phyloP scores from a whole-genome alignment of 2,113 vertebrate genomes.

The Hemiprocne comata region DNA sequence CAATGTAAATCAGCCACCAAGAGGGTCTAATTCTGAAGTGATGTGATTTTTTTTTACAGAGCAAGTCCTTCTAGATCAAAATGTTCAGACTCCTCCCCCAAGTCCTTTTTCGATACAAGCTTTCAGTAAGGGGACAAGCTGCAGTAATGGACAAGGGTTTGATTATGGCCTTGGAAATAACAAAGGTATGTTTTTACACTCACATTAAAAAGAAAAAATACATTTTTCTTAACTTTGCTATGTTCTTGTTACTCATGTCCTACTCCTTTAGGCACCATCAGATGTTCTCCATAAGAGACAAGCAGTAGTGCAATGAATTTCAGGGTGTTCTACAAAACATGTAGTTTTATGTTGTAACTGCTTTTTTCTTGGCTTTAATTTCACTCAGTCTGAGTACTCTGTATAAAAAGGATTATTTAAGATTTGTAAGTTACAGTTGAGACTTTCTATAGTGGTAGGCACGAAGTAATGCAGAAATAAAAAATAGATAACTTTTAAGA shows the following conservation, averaged over 20 bases:
- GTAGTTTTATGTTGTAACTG: neutral
- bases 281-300: neutral
- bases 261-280: neutral
- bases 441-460: neutral
- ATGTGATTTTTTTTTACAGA: constrained; percentile 79
- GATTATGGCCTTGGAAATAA: constrained; percentile 97
- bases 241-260: neutral
- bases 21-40: constrained; percentile 47
- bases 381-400: neutral
- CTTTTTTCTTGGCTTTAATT: neutral
- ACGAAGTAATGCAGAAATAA: neutral
- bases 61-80: constrained; percentile 90
- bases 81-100: constrained; percentile 92
- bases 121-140: constrained; percentile 87
- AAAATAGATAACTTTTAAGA: neutral
- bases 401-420: neutral
- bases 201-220: neutral
- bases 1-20: neutral
- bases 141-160: constrained; percentile 92
- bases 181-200: constrained; percentile 85
- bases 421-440: neutral
- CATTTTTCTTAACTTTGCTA: neutral
- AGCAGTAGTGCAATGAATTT: neutral
- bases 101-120: constrained; percentile 96
- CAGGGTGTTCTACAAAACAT: neutral